Evolutionary conservation across 92 coral and sea anemone species (phyloP), one percentile per base, ranked within the genome.

Genomic region (Actinostola sp.): DNA sequence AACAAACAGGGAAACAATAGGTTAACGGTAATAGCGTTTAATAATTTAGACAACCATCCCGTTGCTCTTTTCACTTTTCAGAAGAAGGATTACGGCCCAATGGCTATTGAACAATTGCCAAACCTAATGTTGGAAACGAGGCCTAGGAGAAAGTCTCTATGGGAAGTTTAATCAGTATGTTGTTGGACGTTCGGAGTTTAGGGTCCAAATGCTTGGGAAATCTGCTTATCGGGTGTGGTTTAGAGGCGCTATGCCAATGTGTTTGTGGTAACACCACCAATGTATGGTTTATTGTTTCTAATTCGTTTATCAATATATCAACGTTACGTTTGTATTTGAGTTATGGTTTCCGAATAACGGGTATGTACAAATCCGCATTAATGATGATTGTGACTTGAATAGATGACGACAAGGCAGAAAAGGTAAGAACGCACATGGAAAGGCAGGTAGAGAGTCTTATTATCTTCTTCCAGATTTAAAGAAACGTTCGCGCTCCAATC

Each of bases 151-250:
- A 60, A 60, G 31, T 2, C 44, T 1, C 66, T 60, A 9, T 60
- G 66, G 44, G 66, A 60, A 60, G 19, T 60, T n/a, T n/a, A n/a
- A n/a, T 36, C 66, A 60, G n/a, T 60, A 60, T 23, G 44, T 60
- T 19, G 66, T 60, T 60, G 17, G 66, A 9, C 66, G 27, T 32
- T 0, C 21, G 20, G 4, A 60, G 21, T 60, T 31, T 11, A 31
- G n/a, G 21, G 31, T 31, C 44, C 16, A n/a, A 60, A 11, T 35
- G 66, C 27, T 60, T 60, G 44, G 66, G 66, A 27, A 20, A 60
- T 35, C 27, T 60, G 0, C 19, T 60, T 32, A 36, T 60, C 8
- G 27, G 38, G 23, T 60, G 66, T 60, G 66, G 66, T 9, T 60
- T 60, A 20, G 66, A 60, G 17, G 2, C 9, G 16, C 66, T 60